Conservation (phyloP, 2,888 invertebrate genomes). For the Sarcophaga rosellei region DNA sequence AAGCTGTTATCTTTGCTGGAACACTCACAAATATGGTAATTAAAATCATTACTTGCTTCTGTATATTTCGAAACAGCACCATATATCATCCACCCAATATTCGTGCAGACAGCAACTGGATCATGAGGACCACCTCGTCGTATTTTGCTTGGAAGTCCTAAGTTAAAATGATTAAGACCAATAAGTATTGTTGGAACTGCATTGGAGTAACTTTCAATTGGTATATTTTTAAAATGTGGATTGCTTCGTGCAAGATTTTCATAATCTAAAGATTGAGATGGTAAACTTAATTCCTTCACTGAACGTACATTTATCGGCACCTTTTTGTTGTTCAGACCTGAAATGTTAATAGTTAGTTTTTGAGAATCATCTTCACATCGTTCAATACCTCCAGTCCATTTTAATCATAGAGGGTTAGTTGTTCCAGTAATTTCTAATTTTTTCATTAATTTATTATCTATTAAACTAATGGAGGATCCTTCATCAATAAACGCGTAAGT, state of each 20-base stretch:
- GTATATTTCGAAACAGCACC: constrained; percentile 2
- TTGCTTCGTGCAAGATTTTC: neutral
- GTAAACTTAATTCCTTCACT: constrained; percentile 4
- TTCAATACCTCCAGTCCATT: constrained; percentile 28
- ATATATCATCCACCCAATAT: constrained; percentile 58
- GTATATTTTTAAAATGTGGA: constrained; percentile 44
- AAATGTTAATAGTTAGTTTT: neutral
- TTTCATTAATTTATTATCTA: constrained; percentile 13
- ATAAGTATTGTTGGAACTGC: constrained; percentile 44
- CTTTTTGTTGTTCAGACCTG: constrained; percentile 12
- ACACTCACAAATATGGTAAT: constrained; percentile 51
- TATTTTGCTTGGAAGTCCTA: constrained; percentile 41
- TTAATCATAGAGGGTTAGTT: constrained; percentile 32
- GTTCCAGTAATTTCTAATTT: constrained; percentile 26
- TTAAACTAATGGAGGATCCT: constrained; percentile 45
- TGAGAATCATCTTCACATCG: neutral
- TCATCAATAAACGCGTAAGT: constrained; percentile 34
- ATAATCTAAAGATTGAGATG: neutral
- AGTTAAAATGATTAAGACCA: constrained; percentile 50
- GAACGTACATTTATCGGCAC: neutral
- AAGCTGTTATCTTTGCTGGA: neutral
- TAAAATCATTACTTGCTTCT: constrained; percentile 37
- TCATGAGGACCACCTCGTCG: constrained; percentile 40
- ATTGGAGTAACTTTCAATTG: constrained; percentile 32
- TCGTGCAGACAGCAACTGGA: constrained; percentile 43